Base-by-base conservation (phyloP, 1,140 invertebrate genomes). In the Dreissena polymorpha region DNA sequence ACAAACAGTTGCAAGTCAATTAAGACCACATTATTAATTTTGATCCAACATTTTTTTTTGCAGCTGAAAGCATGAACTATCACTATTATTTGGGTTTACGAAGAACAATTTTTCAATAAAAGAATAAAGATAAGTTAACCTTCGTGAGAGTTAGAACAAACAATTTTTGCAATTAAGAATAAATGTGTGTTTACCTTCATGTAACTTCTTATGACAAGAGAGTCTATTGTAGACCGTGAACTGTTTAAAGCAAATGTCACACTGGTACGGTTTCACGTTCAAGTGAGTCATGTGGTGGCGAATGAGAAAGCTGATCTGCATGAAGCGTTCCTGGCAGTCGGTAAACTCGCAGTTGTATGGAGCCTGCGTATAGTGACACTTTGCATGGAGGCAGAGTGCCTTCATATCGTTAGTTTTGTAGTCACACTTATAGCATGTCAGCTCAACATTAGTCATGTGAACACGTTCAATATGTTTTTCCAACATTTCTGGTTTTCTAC, bases 341-440 rank as follows among this genome's bases (percentile, higher is more conserved):
- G 80, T 76, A 0, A 80, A 23, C 85, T 95, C 94, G 92, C 95
- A 96, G 77, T 93, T 92, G 89, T 94, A 95, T 39, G 95, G 95
- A 29, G 95, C 95, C 18, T 95, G 95, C 18, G 92, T 89, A 89
- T 95, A 95, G 90, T 95, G 95, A 12, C 65, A 50, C 63, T 86
- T 95, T 94, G 95, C 94, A 88, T 96, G 95, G 51, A 93, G 91
- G 86, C 95, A 95, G 89, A 95, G 96, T 82, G 94, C 93, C 51
- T 94, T 93, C 89, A 95, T 95, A 93, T 94, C 95, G 83, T 94
- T 94, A 83, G 94, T 95, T 39, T 94, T 94, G 91, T 95, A 95
- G n/a, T 94, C 92, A 92, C 95, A 96, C 49, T 95, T 88, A 51
- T 94, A 93, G 91, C 95, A 96, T 70, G 94, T 93, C 85, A 95